Conservation (phyloP, 1,140 invertebrate genomes). For the Drosophila sechellia region DNA sequence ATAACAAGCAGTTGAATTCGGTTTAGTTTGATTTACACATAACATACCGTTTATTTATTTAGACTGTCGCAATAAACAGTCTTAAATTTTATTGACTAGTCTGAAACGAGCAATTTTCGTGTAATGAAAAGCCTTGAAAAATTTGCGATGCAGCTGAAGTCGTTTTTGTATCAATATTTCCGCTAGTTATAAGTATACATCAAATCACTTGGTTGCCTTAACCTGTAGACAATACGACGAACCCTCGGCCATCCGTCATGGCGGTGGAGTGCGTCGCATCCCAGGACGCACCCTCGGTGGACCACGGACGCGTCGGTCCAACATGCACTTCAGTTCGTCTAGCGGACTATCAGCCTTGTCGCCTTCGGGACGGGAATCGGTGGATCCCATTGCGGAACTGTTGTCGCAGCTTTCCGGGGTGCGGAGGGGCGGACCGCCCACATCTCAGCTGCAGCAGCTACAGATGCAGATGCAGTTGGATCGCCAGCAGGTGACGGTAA, state of each 20-base stretch:
- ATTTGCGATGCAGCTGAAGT: slow-evolving; percentile 3
- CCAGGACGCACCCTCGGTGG: slow-evolving; percentile 91
- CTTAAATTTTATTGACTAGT: not conserved
- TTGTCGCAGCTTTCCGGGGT: slow-evolving; percentile 96
- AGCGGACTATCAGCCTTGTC: slow-evolving; percentile 92
- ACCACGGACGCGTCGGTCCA: slow-evolving; percentile 90
- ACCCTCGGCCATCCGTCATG: slow-evolving; percentile 91
- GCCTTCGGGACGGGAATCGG: slow-evolving; percentile 93
- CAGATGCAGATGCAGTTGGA: slow-evolving; percentile 96
- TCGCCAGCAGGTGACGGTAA: slow-evolving; percentile 92
- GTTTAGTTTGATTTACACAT: not conserved
- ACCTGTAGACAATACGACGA: slow-evolving; percentile 90
- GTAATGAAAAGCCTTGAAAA: not conserved
- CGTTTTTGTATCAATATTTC: not conserved
- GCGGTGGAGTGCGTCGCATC: slow-evolving; percentile 92
- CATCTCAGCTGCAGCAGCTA: slow-evolving; percentile 93
- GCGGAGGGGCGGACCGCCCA: slow-evolving; percentile 89
- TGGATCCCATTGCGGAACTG: slow-evolving; percentile 97
- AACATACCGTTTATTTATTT: not conserved
- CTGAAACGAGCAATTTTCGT: not conserved
- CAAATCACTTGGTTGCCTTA: slow-evolving; percentile 85
- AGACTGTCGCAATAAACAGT: not conserved
- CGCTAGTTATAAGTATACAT: slow-evolving; percentile 4
- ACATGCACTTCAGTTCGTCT: slow-evolving; percentile 96
- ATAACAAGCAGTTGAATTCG: not conserved